phyloP scores from a whole-genome alignment of 2,888 invertebrate genomes.

The Tridacna gigas region DNA sequence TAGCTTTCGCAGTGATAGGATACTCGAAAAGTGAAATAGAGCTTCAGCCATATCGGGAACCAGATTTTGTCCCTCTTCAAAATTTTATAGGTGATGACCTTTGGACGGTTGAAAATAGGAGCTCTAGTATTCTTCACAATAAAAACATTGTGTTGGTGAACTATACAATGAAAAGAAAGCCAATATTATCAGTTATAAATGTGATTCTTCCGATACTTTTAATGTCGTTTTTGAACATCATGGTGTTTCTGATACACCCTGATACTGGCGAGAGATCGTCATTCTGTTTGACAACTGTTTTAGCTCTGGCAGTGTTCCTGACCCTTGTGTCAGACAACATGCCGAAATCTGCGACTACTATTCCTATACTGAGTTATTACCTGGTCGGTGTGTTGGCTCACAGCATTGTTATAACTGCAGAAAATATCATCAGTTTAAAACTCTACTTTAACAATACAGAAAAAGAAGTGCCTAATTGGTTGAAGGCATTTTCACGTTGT shows the following conservation, averaged over 20 bases:
- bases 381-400: neutral
- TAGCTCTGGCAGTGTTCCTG: slow-evolving; percentile 9
- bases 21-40: neutral
- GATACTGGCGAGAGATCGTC: slow-evolving; percentile 9
- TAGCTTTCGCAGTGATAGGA: neutral
- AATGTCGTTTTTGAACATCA: slow-evolving; percentile 3
- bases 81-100: slow-evolving; percentile 4
- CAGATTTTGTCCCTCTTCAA: neutral
- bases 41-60: neutral
- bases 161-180: slow-evolving; percentile 2
- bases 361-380: slow-evolving; percentile 6
- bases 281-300: neutral
- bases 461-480: neutral
- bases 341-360: slow-evolving; percentile 15
- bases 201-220: neutral
- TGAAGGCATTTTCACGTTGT: neutral
- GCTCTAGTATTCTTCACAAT: neutral
- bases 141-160: neutral
- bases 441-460: neutral
- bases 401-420: neutral
- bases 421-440: neutral
- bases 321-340: slow-evolving; percentile 11
- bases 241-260: slow-evolving; percentile 7
- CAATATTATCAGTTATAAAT: neutral
- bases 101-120: neutral